Conservation (phyloP, 2,888 invertebrate genomes). For the Drosophila putrida region DNA sequence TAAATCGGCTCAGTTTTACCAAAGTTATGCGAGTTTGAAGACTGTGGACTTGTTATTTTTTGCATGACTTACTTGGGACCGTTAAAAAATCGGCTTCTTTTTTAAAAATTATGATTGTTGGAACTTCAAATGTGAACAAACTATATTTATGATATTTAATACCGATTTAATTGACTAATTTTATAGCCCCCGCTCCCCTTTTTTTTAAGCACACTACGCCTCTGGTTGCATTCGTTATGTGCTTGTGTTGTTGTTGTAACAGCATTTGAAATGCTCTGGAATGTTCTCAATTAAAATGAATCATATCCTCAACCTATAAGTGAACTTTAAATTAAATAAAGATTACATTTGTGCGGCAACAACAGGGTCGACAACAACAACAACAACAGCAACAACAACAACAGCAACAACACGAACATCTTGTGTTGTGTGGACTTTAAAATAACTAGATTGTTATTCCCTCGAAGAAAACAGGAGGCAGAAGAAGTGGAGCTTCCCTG, state of each 20-base stretch:
- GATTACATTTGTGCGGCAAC: constrained; percentile 61
- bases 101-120: too few species aligned
- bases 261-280: constrained; percentile 51
- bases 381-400: constrained; percentile 13
- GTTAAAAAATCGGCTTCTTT: too few species aligned
- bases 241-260: constrained; percentile 26
- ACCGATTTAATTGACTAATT: too few species aligned
- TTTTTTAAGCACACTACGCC: constrained; percentile 6
- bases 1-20: too few species aligned
- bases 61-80: too few species aligned
- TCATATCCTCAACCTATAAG: constrained; percentile 75
- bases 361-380: constrained; percentile 16
- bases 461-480: neutral
- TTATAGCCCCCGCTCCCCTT: neutral
- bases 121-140: too few species aligned
- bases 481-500: neutral
- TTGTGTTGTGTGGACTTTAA: constrained; percentile 3
- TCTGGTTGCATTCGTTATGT: constrained; percentile 11
- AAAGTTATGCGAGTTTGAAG: too few species aligned
- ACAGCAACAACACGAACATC: neutral
- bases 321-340: constrained; percentile 75
- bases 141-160: too few species aligned
- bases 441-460: constrained; percentile 21
- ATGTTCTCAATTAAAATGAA: constrained; percentile 74
- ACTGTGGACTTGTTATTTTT: too few species aligned